Evolutionary conservation across 2,888 invertebrate genomes (phyloP).

Genomic region (Malthinus seriepunctatus): DNA sequence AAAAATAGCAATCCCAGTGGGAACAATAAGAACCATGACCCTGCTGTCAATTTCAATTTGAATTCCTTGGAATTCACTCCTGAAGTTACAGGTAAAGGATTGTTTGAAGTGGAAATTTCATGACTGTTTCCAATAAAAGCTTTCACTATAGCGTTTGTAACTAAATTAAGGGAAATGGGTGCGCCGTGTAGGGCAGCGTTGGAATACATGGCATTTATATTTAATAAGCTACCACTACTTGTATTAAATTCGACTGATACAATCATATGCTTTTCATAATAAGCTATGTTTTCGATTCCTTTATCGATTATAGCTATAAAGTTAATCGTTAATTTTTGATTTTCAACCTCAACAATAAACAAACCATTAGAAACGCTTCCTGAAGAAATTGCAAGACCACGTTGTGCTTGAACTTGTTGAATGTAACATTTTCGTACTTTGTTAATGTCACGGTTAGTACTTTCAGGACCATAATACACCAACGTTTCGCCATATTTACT

Average conservation of each 20-base stretch:
- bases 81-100: slow-evolving; percentile 45
- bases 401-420: slow-evolving; percentile 31
- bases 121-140: slow-evolving; percentile 42
- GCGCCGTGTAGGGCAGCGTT: slow-evolving; percentile 57
- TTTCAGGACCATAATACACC: slow-evolving; percentile 42
- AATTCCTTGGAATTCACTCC: slow-evolving; percentile 31
- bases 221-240: slow-evolving; percentile 17
- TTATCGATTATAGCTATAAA: slow-evolving; percentile 52
- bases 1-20: slow-evolving; percentile 54
- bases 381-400: slow-evolving; percentile 33
- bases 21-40: slow-evolving; percentile 49
- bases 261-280: slow-evolving; percentile 55
- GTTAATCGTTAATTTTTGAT: too few relatives aligned
- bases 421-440: slow-evolving; percentile 35
- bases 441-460: slow-evolving; percentile 6
- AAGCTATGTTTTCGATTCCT: slow-evolving; percentile 51
- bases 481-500: slow-evolving; percentile 42
- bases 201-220: slow-evolving; percentile 53
- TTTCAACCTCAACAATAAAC: background rate
- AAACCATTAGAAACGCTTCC: slow-evolving; percentile 37
- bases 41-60: slow-evolving; percentile 38
- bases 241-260: slow-evolving; percentile 56
- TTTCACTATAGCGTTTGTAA: slow-evolving; percentile 56
- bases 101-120: slow-evolving; percentile 46
- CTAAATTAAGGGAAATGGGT: slow-evolving; percentile 58